These are phyloP conservation scores for Halictus quadricinctus DNA, from an alignment of 2,888 invertebrate species.

Conservation along the genomic window DNA sequence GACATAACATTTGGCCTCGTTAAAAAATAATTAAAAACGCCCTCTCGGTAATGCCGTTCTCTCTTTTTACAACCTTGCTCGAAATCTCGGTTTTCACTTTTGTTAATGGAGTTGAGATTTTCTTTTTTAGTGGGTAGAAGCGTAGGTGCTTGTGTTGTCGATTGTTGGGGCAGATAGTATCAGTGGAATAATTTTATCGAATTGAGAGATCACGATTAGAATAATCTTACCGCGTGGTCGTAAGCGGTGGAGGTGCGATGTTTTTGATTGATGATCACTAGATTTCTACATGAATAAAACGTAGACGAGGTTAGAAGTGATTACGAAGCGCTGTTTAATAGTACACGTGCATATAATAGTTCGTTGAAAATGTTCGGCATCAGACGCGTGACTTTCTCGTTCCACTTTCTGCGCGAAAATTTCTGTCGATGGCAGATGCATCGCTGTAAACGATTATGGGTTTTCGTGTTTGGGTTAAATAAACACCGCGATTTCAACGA, in stretches of 20 bases:
- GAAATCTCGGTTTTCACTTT: neutral
- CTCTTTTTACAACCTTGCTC: neutral
- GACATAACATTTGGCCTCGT: slow-evolving; percentile 15
- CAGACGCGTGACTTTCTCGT: neutral
- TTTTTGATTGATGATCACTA: neutral
- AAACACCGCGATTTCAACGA: neutral
- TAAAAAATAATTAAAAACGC: slow-evolving; percentile 42
- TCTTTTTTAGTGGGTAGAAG: neutral
- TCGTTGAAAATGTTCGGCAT: neutral
- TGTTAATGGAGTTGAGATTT: neutral
- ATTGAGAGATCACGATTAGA: neutral
- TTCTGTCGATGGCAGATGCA: neutral
- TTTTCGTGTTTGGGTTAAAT: neutral
- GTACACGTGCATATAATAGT: neutral
- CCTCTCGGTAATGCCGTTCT: neutral
- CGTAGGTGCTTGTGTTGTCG: too few relatives aligned
- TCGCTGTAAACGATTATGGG: neutral
- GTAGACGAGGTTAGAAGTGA: neutral
- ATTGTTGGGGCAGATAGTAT: neutral
- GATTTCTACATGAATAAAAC: neutral
- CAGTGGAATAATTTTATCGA: neutral
- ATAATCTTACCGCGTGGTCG: neutral
- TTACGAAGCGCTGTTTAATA: neutral
- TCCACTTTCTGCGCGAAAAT: slow-evolving; percentile 12
- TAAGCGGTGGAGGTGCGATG: neutral